Conservation (phyloP, 2,888 invertebrate genomes). For the Phalera bucephala region DNA sequence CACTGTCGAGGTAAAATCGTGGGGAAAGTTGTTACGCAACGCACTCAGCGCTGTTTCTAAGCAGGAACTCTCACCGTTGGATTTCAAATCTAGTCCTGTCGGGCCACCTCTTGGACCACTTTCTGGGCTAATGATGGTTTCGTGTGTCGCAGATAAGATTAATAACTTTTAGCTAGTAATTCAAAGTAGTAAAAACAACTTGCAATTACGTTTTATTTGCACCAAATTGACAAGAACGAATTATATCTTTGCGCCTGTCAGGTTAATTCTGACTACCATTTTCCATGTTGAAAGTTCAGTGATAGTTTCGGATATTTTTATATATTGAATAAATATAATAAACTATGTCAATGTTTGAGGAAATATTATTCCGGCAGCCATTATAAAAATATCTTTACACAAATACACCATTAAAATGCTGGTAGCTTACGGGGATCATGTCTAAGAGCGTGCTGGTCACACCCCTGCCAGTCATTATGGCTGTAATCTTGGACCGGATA, state of each 20-base stretch:
- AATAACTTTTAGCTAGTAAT: background rate
- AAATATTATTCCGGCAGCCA: no score
- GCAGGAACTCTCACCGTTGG: slow-evolving; percentile 31
- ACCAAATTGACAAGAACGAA: background rate
- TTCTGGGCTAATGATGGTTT: slow-evolving; percentile 12
- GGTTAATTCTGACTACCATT: background rate
- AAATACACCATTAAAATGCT: no score
- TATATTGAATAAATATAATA: no score
- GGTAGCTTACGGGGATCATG: no score
- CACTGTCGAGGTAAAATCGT: slow-evolving; percentile 40
- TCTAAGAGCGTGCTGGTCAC: no score
- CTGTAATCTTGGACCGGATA: no score
- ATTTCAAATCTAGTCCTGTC: slow-evolving; percentile 20
- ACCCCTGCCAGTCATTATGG: no score
- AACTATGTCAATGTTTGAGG: no score
- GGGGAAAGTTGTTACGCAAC: slow-evolving; percentile 59
- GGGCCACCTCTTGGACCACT: slow-evolving; percentile 6
- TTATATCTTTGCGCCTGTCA: background rate
- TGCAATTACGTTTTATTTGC: background rate
- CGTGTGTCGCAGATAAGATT: background rate
- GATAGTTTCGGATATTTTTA: no score
- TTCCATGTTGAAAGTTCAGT: background rate
- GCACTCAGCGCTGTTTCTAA: slow-evolving; percentile 27
- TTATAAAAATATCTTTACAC: no score
- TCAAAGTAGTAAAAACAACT: background rate